Evolutionary conservation across 1,140 invertebrate genomes (phyloP), one percentile per base, ranked within the genome.

Genomic region (Heliconius melpomene): DNA sequence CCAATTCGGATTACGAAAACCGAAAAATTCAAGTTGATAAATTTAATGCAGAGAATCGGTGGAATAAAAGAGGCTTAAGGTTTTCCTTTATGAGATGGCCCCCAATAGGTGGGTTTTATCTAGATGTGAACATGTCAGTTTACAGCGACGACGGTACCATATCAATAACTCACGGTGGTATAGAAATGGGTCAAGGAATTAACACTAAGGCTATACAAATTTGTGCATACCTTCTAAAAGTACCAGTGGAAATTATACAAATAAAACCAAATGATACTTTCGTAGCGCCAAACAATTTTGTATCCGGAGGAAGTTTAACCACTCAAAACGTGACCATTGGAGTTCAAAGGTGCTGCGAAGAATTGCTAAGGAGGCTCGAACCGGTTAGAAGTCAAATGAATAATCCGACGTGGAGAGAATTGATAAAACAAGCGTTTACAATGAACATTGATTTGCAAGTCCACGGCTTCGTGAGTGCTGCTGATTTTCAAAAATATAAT

Each of bases 121-220:
- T 94, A 80, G 95, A 96, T 77, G 95, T 95, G 0, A 92, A 96
- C n/a, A 92, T 98, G 3, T 95, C 96, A 3, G 95, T 98, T 70
- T 97, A 96, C 87, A 96, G 96, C 52, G 90, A 93, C 2, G 97
- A 98, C 93, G 97, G 97, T n/a, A 96, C 97, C 2, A 97, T 98
- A 2, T 95, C 96, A 1, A 95, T 98, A 46, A 92, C 95, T 18
- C 97, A 98, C 85, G 97, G 96, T 77, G 97, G 97, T 26, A 95
- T 98, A 50, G 97, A 98, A 95, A 96, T 97, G 84, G 98, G 98
- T 9, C 97, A 98, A 94, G 97, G 97, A 2, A 85, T 90, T 13
- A 97, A 96, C 82, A 96, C 96, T 0, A 92, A 87, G 81, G 81
- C 87, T 5, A 95, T 96, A 18, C 98, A 98, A 95, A 96, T 97